Evolutionary conservation across 2,113 vertebrate species (phyloP).

Genomic region (Brachypodius melanocephalos): DNA sequence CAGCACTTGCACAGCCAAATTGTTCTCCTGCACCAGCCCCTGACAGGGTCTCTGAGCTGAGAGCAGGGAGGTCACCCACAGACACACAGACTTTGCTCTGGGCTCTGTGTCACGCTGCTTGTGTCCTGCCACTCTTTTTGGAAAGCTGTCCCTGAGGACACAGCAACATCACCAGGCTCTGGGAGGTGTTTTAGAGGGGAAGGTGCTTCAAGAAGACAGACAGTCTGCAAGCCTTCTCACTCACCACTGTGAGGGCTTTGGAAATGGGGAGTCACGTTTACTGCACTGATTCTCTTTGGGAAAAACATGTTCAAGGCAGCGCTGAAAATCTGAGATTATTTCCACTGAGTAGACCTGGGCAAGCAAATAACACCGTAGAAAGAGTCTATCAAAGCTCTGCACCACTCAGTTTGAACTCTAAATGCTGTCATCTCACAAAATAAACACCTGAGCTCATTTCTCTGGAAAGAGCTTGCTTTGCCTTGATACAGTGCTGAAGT

Average conservation of each 20-base stretch:
- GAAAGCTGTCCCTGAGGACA: background rate
- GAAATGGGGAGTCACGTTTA: background rate
- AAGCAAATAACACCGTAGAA: background rate
- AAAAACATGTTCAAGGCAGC: background rate
- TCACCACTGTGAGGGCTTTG: background rate
- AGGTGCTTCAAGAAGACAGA: background rate
- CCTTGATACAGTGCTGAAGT: background rate
- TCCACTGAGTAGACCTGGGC: background rate
- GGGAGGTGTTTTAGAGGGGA: background rate
- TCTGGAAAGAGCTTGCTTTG: background rate
- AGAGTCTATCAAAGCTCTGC: background rate
- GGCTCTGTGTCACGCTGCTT: accelerated
- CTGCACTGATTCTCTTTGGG: background rate
- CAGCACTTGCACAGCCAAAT: background rate
- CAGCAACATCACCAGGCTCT: background rate
- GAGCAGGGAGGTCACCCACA: accelerated
- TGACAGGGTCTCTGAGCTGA: background rate
- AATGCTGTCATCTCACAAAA: background rate
- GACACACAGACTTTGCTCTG: background rate
- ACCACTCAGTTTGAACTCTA: background rate
- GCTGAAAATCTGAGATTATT: background rate
- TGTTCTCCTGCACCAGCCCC: background rate
- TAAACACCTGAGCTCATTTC: background rate
- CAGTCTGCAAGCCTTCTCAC: background rate
- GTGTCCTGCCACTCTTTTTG: background rate